phyloP scores from a whole-genome alignment of 2,888 invertebrate species.

The Agriotes lineatus region DNA sequence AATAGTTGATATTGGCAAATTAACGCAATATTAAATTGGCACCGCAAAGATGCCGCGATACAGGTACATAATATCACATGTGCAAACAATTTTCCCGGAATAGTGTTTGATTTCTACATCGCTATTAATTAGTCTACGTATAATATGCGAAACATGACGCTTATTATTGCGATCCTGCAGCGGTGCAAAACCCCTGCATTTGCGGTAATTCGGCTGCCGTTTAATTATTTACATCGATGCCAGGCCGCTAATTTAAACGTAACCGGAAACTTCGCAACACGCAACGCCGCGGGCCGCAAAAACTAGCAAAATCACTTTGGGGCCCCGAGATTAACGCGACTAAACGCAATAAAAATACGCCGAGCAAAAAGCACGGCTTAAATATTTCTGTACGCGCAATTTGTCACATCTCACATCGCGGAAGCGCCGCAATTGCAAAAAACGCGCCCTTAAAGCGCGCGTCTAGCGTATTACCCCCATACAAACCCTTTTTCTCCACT shows the following conservation, averaged over 20 bases:
- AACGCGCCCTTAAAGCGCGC: constrained; percentile 8
- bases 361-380: constrained; percentile 6
- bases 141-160: not conserved
- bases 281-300: not conserved
- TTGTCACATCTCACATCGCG: constrained; percentile 21
- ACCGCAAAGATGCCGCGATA: too few relatives aligned
- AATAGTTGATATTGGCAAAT: too few relatives aligned
- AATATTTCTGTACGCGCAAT: constrained; percentile 21
- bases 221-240: too few relatives aligned
- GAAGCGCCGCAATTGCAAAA: constrained; percentile 23
- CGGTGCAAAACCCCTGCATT: not conserved
- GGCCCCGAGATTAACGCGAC: not conserved
- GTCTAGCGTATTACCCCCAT: constrained; percentile 7
- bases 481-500: constrained; percentile 18
- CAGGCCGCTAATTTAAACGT: too few relatives aligned
- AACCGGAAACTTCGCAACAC: not conserved
- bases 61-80: too few relatives aligned
- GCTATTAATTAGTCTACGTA: not conserved
- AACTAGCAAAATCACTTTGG: not conserved
- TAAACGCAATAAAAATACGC: not conserved
- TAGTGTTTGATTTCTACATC: too few relatives aligned
- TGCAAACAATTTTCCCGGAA: too few relatives aligned
- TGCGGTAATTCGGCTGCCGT: not conserved
- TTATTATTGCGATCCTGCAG: not conserved
- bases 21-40: too few relatives aligned